A percentile compares a stretch with the other conserved stretches of the same genome.
Conservation (phyloP, 2,888 invertebrate species). For the Gnatocerus cornutus region DNA sequence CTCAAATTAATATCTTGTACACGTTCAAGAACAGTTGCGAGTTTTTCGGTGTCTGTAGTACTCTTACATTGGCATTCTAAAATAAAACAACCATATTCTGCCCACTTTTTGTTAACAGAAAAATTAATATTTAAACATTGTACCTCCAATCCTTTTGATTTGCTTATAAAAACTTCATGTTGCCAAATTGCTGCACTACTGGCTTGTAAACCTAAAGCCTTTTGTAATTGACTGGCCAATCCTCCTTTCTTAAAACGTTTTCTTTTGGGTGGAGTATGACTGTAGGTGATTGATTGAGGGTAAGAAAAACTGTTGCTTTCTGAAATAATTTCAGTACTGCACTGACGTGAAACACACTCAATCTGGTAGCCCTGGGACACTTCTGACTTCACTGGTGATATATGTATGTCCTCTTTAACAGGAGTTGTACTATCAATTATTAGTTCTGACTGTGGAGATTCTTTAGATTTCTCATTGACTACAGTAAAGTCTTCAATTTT, state of each 20-base stretch:
- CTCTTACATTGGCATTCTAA: constrained; percentile 54
- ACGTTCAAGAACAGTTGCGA: background rate
- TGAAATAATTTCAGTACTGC: constrained; percentile 48
- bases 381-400: constrained; percentile 24
- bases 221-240: constrained; percentile 70
- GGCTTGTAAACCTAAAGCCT: constrained; percentile 71
- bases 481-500: no score
- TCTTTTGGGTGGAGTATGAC: constrained; percentile 58
- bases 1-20: background rate
- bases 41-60: background rate
- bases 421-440: constrained; percentile 48
- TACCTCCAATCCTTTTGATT: constrained; percentile 68
- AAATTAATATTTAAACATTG: constrained; percentile 60
- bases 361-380: constrained; percentile 42
- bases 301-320: background rate
- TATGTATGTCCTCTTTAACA: background rate
- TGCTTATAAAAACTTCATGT: constrained; percentile 73
- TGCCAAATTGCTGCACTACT: constrained; percentile 73
- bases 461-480: constrained; percentile 38
- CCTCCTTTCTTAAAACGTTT: constrained; percentile 72
- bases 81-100: constrained; percentile 60
- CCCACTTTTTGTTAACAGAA: constrained; percentile 55
- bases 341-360: constrained; percentile 55
- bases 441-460: constrained; percentile 44
- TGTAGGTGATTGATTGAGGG: constrained; percentile 46